Evolutionary conservation across 1,140 invertebrate genomes (phyloP).

Genomic region (Zaprionus africanus): DNA sequence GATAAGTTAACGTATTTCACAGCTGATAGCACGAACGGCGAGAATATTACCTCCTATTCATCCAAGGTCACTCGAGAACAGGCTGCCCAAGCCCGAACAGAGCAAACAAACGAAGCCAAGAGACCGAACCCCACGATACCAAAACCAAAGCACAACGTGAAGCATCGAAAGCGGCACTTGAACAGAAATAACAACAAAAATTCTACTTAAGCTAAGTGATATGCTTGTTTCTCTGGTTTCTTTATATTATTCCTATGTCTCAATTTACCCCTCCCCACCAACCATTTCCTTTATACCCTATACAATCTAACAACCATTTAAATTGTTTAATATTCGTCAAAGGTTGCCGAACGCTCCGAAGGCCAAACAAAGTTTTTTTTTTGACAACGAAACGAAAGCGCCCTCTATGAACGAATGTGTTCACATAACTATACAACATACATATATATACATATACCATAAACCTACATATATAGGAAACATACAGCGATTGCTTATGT

Average conservation of each 20-base stretch:
- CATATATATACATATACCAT: constrained; percentile 21
- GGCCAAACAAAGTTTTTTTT: constrained; percentile 68
- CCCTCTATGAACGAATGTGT: constrained; percentile 48
- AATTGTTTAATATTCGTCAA: constrained; percentile 83
- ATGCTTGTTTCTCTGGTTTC: constrained; percentile 72
- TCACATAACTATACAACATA: constrained; percentile 12
- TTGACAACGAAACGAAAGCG: constrained; percentile 44
- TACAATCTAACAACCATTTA: constrained; percentile 43
- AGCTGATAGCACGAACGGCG: constrained; percentile 36
- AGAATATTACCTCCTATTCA: constrained; percentile 24
- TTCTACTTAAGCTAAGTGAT: constrained; percentile 74
- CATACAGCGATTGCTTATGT: constrained; percentile 37
- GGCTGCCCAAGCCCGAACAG: constrained; percentile 3
- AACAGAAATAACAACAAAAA: constrained; percentile 35
- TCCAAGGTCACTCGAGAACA: constrained; percentile 36
- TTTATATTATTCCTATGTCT: constrained; percentile 72
- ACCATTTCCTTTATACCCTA: neutral
- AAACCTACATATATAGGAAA: constrained; percentile 42
- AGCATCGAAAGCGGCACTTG: constrained; percentile 41
- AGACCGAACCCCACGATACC: constrained; percentile 16
- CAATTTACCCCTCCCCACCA: constrained; percentile 1
- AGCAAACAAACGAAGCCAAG: constrained; percentile 11
- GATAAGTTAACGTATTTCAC: constrained; percentile 33
- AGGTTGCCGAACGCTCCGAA: constrained; percentile 78
- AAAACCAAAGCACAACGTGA: constrained; percentile 22